Evolutionary conservation across 92 coral and sea anemone species (phyloP).

Genomic region (Palythoa grandis): DNA sequence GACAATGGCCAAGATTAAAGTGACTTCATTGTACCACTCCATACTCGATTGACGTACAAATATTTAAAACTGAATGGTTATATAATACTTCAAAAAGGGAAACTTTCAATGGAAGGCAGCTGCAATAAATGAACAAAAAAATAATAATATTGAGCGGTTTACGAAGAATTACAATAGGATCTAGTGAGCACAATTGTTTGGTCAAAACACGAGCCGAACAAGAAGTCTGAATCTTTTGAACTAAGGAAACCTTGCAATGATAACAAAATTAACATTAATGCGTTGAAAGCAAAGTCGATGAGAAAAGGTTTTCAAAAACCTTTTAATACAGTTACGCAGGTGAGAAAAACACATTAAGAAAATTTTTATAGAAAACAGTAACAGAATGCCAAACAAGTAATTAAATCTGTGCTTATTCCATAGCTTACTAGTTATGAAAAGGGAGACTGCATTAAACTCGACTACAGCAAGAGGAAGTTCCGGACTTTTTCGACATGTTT

Average conservation of each 20-base stretch:
- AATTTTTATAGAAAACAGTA: constrained; percentile 14
- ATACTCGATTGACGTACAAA: constrained; percentile 40
- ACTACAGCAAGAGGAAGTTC: constrained; percentile 2
- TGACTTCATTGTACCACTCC: constrained; percentile 41
- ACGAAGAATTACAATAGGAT: constrained; percentile 12
- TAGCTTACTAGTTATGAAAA: constrained; percentile 4
- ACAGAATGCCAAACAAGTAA: constrained; percentile 19
- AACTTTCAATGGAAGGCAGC: constrained; percentile 42
- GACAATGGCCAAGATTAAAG: constrained; percentile 19
- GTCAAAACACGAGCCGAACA: constrained; percentile 28
- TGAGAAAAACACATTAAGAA: constrained; percentile 44
- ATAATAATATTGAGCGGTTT: too few relatives aligned
- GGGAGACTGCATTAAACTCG: neutral
- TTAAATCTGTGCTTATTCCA: neutral
- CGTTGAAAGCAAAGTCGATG: constrained; percentile 29
- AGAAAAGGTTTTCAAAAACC: constrained; percentile 37
- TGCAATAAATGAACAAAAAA: constrained; percentile 34
- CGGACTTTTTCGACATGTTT: neutral
- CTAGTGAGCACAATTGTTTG: constrained; percentile 29
- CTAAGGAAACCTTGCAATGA: constrained; percentile 3
- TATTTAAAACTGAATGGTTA: constrained; percentile 47
- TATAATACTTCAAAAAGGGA: constrained; percentile 45
- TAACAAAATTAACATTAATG: constrained; percentile 41
- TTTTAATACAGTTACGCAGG: constrained; percentile 43
- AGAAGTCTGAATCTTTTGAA: constrained; percentile 21